Evolutionary conservation across 64 coral and sea anemone genomes (phyloP).

Genomic region (Montipora foliosa): DNA sequence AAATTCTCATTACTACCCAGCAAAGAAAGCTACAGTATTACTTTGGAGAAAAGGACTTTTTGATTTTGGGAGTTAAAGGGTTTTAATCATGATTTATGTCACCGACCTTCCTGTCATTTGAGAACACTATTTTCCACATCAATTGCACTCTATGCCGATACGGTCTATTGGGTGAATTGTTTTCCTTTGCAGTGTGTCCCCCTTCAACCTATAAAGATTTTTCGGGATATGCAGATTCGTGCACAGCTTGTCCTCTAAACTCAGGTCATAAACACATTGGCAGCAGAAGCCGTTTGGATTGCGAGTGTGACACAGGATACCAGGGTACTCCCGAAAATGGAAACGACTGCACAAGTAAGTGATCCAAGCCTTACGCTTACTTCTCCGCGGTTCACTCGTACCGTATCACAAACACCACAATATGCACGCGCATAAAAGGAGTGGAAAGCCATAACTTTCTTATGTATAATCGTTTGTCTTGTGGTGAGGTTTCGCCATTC

Average conservation of each 20-base stretch:
- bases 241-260: slow-evolving; percentile 49
- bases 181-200: slow-evolving; percentile 46
- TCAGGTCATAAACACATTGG: slow-evolving; percentile 14
- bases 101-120: too few species aligned
- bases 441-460: too few species aligned
- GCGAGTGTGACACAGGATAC: slow-evolving; percentile 65
- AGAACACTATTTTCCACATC: too few species aligned
- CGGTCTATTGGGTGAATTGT: neutral
- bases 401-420: too few species aligned
- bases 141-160: neutral
- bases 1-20: too few species aligned
- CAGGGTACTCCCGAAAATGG: slow-evolving; percentile 57
- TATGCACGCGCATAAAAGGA: too few species aligned
- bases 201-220: slow-evolving; percentile 56
- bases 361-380: neutral
- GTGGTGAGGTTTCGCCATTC: too few species aligned
- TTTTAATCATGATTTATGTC: too few species aligned
- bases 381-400: neutral
- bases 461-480: too few species aligned
- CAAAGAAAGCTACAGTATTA: too few species aligned
- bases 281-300: neutral
- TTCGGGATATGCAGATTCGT: slow-evolving; percentile 36
- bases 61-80: too few species aligned
- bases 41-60: too few species aligned
- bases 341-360: slow-evolving; percentile 59